phyloP scores from a whole-genome alignment of 2,888 invertebrate species.

The Xestia c-nigrum region DNA sequence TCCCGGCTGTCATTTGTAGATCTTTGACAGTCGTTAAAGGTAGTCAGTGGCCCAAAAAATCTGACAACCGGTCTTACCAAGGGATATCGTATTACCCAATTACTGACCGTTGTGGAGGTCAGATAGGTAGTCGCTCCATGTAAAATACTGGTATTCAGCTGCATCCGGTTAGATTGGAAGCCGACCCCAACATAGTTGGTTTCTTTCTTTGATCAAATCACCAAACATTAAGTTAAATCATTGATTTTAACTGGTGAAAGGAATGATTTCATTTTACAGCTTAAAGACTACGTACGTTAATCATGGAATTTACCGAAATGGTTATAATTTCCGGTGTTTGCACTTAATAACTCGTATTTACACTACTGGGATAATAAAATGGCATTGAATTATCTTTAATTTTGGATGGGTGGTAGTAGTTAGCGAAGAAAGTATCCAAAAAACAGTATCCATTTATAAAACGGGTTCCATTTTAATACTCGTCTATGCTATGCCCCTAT shows the following conservation, averaged over 20 bases:
- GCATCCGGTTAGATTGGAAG: no score
- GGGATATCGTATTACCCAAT: no score
- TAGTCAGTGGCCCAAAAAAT: no score
- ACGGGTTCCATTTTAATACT: not conserved
- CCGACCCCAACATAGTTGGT: no score
- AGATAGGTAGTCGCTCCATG: no score
- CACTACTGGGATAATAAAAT: not conserved
- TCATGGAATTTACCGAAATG: slow-evolving; percentile 8
- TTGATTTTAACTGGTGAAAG: slow-evolving; percentile 1
- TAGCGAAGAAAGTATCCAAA: not conserved
- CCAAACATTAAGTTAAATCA: not conserved
- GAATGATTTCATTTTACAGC: not conserved
- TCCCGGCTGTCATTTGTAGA: no score
- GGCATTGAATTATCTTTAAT: not conserved
- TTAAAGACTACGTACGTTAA: not conserved
- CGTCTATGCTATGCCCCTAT: not conserved
- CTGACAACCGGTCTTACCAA: no score
- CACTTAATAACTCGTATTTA: not conserved
- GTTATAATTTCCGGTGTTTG: slow-evolving; percentile 1
- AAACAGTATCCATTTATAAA: not conserved
- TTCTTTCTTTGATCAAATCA: not conserved
- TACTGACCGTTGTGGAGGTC: no score
- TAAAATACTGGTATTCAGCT: no score
- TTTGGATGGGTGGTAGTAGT: not conserved
- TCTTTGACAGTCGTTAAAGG: no score